Conservation (phyloP, 2,888 invertebrate genomes). For the Deroplatys truncata region DNA sequence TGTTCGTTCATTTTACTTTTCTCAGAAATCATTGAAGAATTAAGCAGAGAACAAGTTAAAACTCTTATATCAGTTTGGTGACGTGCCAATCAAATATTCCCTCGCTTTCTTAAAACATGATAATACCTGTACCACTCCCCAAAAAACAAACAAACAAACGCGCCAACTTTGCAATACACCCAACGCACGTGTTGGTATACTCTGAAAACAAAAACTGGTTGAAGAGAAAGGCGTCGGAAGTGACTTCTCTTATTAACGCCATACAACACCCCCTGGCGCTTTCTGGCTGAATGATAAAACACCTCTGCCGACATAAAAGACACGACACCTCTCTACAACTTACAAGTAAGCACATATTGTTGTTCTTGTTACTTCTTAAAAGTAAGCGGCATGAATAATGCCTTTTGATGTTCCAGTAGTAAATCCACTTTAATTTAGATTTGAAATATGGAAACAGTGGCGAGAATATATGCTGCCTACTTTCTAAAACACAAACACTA, state of each 20-base stretch:
- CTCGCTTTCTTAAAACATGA: too few relatives aligned
- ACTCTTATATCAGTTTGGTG: too few relatives aligned
- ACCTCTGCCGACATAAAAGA: not conserved
- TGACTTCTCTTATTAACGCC: not conserved
- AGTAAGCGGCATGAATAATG: not conserved
- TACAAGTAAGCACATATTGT: not conserved
- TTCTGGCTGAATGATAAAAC: not conserved
- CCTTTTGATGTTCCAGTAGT: not conserved
- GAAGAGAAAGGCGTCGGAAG: not conserved
- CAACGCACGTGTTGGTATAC: not conserved
- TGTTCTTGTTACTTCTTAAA: not conserved
- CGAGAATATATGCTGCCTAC: not conserved
- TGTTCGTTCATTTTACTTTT: too few relatives aligned
- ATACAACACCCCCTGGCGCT: not conserved
- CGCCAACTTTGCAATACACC: not conserved
- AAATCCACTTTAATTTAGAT: not conserved
- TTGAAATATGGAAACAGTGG: not conserved
- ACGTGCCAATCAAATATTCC: too few relatives aligned
- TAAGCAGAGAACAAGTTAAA: too few relatives aligned
- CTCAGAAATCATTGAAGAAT: too few relatives aligned
- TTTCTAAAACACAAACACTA: not conserved
- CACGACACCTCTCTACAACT: not conserved
- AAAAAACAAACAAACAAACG: too few relatives aligned
- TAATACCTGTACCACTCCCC: too few relatives aligned
- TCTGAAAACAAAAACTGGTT: not conserved